These are phyloP conservation scores for Ifrita kowaldi DNA, from an alignment of 2,113 vertebrate genomes.

Conservation along the genomic window DNA sequence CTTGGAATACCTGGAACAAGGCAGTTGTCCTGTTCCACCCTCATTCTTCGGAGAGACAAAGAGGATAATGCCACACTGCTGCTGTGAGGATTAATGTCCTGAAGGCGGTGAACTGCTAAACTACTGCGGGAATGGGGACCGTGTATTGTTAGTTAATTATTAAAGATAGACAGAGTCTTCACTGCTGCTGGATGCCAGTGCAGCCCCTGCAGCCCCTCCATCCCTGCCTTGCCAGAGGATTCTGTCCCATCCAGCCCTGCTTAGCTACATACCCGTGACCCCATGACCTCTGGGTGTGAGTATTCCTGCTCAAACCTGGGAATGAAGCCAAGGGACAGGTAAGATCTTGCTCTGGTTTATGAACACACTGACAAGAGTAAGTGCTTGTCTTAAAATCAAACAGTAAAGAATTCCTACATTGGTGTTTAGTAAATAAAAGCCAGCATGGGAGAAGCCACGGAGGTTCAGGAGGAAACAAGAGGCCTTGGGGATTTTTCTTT, in stretches of 20 bases:
- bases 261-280: too few species aligned
- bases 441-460: neutral
- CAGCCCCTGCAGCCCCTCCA: neutral
- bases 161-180: neutral
- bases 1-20: neutral
- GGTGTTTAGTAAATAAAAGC: neutral
- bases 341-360: neutral
- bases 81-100: neutral
- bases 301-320: neutral
- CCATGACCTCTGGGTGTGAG: neutral
- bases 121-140: neutral
- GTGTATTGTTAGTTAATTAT: neutral
- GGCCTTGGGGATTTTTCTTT: neutral
- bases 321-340: neutral
- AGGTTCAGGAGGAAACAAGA: neutral
- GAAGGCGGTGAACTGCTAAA: neutral
- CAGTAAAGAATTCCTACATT: neutral
- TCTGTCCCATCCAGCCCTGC: neutral
- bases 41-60: neutral
- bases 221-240: neutral
- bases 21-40: neutral
- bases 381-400: neutral
- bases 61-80: neutral
- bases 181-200: neutral
- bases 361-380: neutral